phyloP scores from a whole-genome alignment of 30 jellyfish, hydroid and myxozoan genomes.

The Aurelia aurita region DNA sequence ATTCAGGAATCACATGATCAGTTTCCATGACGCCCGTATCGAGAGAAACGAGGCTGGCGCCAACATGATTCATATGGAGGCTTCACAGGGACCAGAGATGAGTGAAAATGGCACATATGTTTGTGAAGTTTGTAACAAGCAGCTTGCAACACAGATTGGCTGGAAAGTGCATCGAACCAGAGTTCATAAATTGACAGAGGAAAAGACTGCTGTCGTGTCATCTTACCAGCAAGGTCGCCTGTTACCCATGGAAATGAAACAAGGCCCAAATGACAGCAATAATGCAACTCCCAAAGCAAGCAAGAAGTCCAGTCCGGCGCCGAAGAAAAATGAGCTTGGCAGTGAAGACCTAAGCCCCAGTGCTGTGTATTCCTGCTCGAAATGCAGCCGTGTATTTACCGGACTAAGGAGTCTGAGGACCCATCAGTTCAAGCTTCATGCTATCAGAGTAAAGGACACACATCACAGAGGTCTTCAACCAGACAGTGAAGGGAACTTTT shows the following conservation, averaged over 20 bases:
- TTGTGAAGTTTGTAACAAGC: conserved; percentile 70
- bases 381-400: conserved; percentile 74
- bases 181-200: conserved; percentile 56
- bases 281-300: background rate
- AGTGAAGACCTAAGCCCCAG: conserved; percentile 62
- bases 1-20: conserved; percentile 56
- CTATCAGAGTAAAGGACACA: conserved; percentile 69
- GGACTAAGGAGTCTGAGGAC: conserved; percentile 79
- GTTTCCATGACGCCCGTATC: conserved; percentile 28
- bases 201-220: background rate
- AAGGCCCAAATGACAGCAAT: background rate
- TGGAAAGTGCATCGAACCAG: conserved; percentile 77
- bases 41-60: conserved; percentile 23
- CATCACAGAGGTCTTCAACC: conserved; percentile 11
- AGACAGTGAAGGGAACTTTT: conserved; percentile 22
- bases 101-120: conserved; percentile 26
- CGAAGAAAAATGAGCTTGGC: conserved; percentile 59
- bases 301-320: background rate
- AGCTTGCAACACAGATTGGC: conserved; percentile 59
- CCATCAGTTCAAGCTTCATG: conserved; percentile 80
- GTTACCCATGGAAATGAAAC: background rate
- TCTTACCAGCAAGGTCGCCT: background rate
- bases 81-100: conserved; percentile 8
- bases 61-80: conserved; percentile 4
- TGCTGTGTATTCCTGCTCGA: conserved; percentile 70